Percentiles rank a stretch among this genome's conserved stretches.
Conservation (phyloP, 2,888 invertebrate species). For the Venustoraphidia nigricollis region DNA sequence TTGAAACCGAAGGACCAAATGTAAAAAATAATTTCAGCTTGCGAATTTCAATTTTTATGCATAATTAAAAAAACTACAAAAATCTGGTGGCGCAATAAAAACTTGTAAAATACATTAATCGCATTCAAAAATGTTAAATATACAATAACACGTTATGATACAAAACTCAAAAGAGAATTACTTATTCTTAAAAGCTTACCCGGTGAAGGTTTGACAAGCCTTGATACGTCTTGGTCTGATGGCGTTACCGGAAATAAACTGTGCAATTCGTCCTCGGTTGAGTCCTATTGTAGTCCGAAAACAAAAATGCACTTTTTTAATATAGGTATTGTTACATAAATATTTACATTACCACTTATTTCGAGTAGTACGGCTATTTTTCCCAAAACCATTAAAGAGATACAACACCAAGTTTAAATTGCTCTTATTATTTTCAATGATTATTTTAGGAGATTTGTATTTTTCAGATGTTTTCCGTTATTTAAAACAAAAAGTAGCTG, state of each 20-base stretch:
- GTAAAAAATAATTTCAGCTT: neutral
- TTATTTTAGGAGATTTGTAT: too few relatives aligned
- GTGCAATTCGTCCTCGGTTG: slow-evolving; percentile 42
- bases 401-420: too few relatives aligned
- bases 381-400: too few relatives aligned
- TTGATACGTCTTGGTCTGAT: slow-evolving; percentile 34
- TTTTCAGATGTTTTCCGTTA: too few relatives aligned
- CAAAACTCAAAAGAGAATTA: slow-evolving; percentile 2
- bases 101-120: neutral
- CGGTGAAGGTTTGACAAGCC: slow-evolving; percentile 49
- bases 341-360: too few relatives aligned
- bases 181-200: slow-evolving; percentile 33
- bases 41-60: neutral
- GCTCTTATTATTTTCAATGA: too few relatives aligned
- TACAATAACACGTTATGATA: slow-evolving; percentile 3
- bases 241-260: slow-evolving; percentile 33
- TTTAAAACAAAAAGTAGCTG: too few relatives aligned
- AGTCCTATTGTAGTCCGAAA: slow-evolving; percentile 25
- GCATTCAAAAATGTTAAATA: neutral
- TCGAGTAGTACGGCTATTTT: too few relatives aligned
- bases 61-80: too few relatives aligned
- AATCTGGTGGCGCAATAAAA: neutral
- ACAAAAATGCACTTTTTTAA: too few relatives aligned
- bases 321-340: too few relatives aligned
- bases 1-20: too few relatives aligned